A percentile compares a stretch with the other conserved stretches of the same genome.
phyloP scores from a whole-genome alignment of 2,797 vertebrate species.

The Gymnothorax reevesii region DNA sequence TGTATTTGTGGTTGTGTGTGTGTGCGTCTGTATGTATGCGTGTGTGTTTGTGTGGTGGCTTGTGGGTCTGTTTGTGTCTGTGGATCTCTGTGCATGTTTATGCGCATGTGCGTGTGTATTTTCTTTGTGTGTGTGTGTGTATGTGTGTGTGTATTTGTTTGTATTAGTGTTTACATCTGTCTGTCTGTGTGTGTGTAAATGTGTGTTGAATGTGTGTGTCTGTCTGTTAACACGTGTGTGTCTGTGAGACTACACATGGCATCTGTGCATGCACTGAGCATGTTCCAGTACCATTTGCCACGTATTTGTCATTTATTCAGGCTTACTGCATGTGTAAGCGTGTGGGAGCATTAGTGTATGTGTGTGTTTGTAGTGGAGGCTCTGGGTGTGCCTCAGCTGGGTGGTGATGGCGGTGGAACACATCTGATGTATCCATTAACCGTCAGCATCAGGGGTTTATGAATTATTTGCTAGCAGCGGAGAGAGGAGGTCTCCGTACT shows the following conservation, averaged over 20 bases:
- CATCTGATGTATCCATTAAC: slow-evolving; percentile 30
- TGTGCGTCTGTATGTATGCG: no score
- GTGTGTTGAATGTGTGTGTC: neutral
- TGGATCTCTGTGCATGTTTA: no score
- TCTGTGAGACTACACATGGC: no score
- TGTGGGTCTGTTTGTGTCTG: no score
- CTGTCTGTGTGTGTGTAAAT: slow-evolving; percentile 22
- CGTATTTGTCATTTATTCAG: no score
- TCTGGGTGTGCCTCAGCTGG: neutral
- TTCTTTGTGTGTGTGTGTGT: neutral
- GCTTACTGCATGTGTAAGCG: neutral
- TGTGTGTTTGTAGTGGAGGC: neutral
- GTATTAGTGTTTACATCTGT: neutral
- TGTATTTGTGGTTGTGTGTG: no score
- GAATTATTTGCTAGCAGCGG: slow-evolving; percentile 24
- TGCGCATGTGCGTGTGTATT: no score
- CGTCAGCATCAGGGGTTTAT: slow-evolving; percentile 2
- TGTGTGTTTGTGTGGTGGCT: no score
- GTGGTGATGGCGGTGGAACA: neutral
- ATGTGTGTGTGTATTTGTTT: slow-evolving; percentile 6
- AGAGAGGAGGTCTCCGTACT: neutral
- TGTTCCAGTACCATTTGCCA: no score
- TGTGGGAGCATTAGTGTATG: neutral
- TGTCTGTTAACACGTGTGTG: no score
- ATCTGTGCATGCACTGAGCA: no score